phyloP scores from a whole-genome alignment of 2,888 invertebrate species.

The Phengaris arion region DNA sequence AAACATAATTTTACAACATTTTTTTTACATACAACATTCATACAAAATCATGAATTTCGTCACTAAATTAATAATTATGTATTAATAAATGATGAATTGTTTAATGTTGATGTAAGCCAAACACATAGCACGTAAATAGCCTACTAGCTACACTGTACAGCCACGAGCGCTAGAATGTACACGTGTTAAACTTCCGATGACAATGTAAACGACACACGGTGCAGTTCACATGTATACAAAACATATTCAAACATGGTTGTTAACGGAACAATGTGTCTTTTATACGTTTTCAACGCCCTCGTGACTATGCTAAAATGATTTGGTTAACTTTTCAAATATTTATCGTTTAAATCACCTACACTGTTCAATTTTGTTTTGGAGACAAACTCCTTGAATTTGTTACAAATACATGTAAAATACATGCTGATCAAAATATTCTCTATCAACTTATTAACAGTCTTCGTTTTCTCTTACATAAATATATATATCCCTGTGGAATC shows the following conservation, averaged over 20 bases:
- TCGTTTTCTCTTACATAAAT: conserved; percentile 72
- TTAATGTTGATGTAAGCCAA: neutral
- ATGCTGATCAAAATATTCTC: conserved; percentile 60
- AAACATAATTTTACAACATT: conserved; percentile 11
- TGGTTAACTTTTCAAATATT: neutral
- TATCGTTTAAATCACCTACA: conserved; percentile 49
- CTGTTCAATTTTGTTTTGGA: conserved; percentile 55
- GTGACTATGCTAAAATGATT: neutral
- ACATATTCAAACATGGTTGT: too few relatives aligned
- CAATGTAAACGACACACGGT: too few relatives aligned
- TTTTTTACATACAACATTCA: too few relatives aligned
- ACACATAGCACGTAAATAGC: neutral
- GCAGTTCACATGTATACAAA: too few relatives aligned
- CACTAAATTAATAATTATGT: neutral
- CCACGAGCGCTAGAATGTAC: neutral
- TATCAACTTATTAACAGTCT: conserved; percentile 75
- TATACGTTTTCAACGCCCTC: neutral
- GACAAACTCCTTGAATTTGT: conserved; percentile 53
- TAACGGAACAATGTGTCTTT: neutral
- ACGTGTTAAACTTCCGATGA: too few relatives aligned
- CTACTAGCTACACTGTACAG: neutral
- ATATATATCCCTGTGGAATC: conserved; percentile 70
- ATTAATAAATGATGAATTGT: neutral
- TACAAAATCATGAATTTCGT: neutral
- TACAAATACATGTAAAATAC: too few relatives aligned